These are phyloP conservation scores for Operophtera brumata DNA, from an alignment of 2,888 invertebrate genomes.

Conservation along the genomic window DNA sequence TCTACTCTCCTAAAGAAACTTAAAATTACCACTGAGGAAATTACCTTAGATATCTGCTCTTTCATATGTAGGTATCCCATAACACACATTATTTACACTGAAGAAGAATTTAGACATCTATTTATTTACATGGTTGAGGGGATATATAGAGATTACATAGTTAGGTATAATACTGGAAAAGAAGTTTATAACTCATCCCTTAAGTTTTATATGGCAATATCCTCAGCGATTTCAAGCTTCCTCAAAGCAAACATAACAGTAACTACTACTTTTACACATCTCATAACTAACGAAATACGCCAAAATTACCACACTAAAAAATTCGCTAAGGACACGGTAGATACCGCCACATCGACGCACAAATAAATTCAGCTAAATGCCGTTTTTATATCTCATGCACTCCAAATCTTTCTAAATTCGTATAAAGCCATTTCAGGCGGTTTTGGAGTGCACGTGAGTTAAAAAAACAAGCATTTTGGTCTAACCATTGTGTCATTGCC, in stretches of 20 bases:
- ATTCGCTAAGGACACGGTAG: conserved; percentile 68
- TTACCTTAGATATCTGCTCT: conserved; percentile 25
- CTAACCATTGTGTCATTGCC: conserved; percentile 65
- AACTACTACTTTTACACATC: conserved; percentile 55
- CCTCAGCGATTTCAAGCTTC: conserved; percentile 43
- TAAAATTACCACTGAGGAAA: conserved; percentile 35
- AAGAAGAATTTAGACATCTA: conserved; percentile 23
- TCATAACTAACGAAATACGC: conserved; percentile 65
- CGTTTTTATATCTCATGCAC: conserved; percentile 51
- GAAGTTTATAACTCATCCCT: conserved; percentile 24
- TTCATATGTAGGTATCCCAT: conserved; percentile 16
- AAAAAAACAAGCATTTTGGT: conserved; percentile 66
- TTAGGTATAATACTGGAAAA: conserved; percentile 23
- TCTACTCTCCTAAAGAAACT: conserved; percentile 25
- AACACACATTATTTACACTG: conserved; percentile 29
- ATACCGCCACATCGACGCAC: conserved; percentile 54
- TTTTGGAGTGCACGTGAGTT: conserved; percentile 53
- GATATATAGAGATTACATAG: conserved; percentile 21
- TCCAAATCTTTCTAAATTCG: conserved; percentile 60
- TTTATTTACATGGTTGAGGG: conserved; percentile 32
- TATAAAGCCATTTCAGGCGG: conserved; percentile 50
- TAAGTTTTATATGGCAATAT: conserved; percentile 30
- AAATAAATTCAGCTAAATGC: conserved; percentile 40
- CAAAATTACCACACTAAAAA: conserved; percentile 74
- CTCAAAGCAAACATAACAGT: conserved; percentile 69